Evolutionary conservation across 2,888 invertebrate genomes (phyloP).

Genomic region (Tipula vernalis): DNA sequence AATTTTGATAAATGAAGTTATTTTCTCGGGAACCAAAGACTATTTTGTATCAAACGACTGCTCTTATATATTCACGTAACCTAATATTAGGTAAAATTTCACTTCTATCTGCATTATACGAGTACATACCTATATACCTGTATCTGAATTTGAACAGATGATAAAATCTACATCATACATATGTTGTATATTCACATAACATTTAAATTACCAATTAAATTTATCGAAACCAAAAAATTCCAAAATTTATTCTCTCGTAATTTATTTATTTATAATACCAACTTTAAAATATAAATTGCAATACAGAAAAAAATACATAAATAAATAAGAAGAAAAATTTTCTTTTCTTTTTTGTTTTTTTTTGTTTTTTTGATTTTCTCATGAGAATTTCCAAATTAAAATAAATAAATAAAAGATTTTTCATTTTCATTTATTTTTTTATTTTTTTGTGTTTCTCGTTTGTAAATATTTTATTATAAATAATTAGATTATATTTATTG

Average conservation of each 20-base stretch:
- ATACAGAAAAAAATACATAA: neutral
- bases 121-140: no score
- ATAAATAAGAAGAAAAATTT: neutral
- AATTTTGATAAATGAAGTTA: no score
- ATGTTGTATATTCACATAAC: neutral
- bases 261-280: neutral
- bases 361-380: neutral
- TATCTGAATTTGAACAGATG: no score
- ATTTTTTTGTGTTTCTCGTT: neutral
- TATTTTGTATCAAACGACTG: no score
- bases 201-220: neutral
- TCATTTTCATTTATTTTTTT: neutral
- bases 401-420: neutral
- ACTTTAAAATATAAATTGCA: neutral
- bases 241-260: neutral
- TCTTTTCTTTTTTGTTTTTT: neutral
- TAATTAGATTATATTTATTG: neutral
- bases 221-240: neutral
- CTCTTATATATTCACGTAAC: no score
- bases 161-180: no score
- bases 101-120: no score
- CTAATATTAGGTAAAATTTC: no score
- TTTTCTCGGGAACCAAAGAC: no score
- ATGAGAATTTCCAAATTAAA: neutral
- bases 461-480: neutral